These are phyloP conservation scores for Cephus cinctus DNA, from an alignment of 1,140 invertebrate genomes.

Conservation along the genomic window DNA sequence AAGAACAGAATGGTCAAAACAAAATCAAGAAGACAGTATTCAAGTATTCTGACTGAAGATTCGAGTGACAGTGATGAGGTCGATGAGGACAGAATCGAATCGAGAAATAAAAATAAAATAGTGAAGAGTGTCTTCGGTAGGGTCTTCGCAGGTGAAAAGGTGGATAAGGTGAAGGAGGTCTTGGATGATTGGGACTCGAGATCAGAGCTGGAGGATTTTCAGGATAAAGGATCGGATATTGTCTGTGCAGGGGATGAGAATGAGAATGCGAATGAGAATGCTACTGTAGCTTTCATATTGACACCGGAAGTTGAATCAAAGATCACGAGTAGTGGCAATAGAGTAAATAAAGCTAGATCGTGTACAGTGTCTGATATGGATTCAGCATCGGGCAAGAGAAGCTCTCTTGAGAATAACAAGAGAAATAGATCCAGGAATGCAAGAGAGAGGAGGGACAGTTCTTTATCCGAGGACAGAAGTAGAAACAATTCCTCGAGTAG, in stretches of 20 bases:
- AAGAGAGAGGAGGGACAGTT: too few relatives aligned
- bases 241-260: too few relatives aligned
- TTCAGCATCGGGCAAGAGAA: conserved; percentile 3
- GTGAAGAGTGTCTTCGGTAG: conserved; percentile 49
- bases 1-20: conserved; percentile 13
- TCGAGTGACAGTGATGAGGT: conserved; percentile 33
- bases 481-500: too few relatives aligned
- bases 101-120: conserved; percentile 45
- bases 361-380: too few relatives aligned
- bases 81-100: conserved; percentile 25
- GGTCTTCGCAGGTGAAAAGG: conserved; percentile 44
- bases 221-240: background rate
- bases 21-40: too few relatives aligned
- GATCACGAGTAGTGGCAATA: too few relatives aligned
- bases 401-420: conserved; percentile 7
- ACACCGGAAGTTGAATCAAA: too few relatives aligned
- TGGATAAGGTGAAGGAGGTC: conserved; percentile 47
- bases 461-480: background rate
- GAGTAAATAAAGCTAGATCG: too few relatives aligned
- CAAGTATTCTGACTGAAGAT: too few relatives aligned
- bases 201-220: conserved; percentile 35
- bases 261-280: conserved; percentile 12
- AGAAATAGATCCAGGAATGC: background rate
- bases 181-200: conserved; percentile 49
- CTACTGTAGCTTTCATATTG: too few relatives aligned